phyloP scores from a whole-genome alignment of 2,888 invertebrate species.

The Lepas anatifera region DNA sequence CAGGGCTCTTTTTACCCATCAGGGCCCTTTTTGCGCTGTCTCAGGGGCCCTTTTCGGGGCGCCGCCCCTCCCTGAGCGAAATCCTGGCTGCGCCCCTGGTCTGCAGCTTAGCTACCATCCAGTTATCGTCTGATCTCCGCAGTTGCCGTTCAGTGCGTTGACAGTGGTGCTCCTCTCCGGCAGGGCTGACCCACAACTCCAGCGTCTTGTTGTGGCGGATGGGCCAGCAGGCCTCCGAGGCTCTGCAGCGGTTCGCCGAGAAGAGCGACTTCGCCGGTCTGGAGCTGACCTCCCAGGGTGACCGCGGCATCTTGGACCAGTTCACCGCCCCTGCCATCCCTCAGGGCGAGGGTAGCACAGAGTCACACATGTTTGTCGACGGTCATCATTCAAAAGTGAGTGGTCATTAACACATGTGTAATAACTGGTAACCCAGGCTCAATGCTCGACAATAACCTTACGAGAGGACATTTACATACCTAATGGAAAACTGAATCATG shows the following conservation, averaged over 20 bases:
- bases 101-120: no score
- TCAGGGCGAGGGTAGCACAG: constrained; percentile 51
- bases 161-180: neutral
- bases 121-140: no score
- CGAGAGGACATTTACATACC: no score
- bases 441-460: no score
- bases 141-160: no score
- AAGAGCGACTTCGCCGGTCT: constrained; percentile 64
- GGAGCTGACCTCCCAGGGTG: constrained; percentile 53
- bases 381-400: constrained; percentile 72
- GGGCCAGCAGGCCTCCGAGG: constrained; percentile 58
- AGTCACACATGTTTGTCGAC: constrained; percentile 75
- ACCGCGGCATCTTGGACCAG: constrained; percentile 65
- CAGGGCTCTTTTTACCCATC: no score
- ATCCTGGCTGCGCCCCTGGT: no score
- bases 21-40: no score
- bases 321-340: constrained; percentile 56
- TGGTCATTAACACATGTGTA: neutral
- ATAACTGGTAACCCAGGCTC: no score
- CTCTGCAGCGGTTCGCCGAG: constrained; percentile 74
- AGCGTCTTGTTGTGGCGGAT: constrained; percentile 68
- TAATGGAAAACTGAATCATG: no score
- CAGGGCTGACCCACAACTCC: constrained; percentile 79
- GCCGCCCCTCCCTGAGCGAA: no score
- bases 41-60: no score